phyloP scores from a whole-genome alignment of 2,113 vertebrate species.

The Taurulus bubalis region DNA sequence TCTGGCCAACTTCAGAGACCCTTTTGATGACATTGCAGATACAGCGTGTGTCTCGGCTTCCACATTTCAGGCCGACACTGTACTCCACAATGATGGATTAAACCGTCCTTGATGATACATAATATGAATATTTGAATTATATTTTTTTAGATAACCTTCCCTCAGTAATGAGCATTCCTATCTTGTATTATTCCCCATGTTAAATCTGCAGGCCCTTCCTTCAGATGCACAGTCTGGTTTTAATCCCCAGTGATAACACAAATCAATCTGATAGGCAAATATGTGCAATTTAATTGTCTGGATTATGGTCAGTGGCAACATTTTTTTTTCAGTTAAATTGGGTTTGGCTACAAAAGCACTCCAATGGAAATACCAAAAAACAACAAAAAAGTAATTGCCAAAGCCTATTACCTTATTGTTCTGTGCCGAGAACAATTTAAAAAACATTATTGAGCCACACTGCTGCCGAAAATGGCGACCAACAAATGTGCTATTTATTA shows the following conservation, averaged over 20 bases:
- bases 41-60: conserved; percentile 3
- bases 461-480: not conserved
- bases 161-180: not conserved
- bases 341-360: not conserved
- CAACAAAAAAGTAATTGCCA: not conserved
- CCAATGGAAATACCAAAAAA: not conserved
- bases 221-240: not conserved
- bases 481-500: not conserved
- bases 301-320: not conserved
- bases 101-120: conserved; percentile 25
- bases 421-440: not conserved
- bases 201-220: not conserved
- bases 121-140: conserved; percentile 8
- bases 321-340: not conserved
- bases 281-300: not conserved
- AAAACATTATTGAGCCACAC: not conserved
- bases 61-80: not conserved
- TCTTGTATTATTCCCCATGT: not conserved
- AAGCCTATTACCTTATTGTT: not conserved
- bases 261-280: conserved; percentile 3
- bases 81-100: conserved; percentile 25
- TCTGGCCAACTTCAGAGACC: conserved; percentile 40
- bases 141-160: not conserved
- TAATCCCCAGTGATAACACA: conserved; percentile 8
- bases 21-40: conserved; percentile 61